Evolutionary conservation across 2,797 vertebrate genomes (phyloP), one percentile per base, ranked within the genome.

Genomic region (Myotis planiceps): DNA sequence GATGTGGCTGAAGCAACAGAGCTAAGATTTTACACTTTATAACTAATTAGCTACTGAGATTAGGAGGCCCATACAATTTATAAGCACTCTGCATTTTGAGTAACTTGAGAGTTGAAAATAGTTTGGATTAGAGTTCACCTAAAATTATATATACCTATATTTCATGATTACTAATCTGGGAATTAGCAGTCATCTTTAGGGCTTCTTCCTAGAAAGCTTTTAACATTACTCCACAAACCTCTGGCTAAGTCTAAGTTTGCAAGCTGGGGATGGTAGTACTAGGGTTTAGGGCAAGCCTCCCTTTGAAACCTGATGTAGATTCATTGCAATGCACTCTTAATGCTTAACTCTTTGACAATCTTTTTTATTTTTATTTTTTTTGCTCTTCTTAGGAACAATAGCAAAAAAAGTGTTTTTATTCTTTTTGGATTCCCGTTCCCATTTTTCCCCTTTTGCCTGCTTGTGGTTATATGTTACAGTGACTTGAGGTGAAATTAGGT

Each of bases 1-100:
- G 42, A 16, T 45, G 12, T 42, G 85, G 15, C 47, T 23, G 13
- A 83, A 69, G 32, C 34, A 53, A 49, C 25, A 83, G 42, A 93
- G 45, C 65, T 66, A 69, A 45, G 6, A 19, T 23, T 74, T 95
- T 84, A 91, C 23, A 27, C 80, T 90, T 79, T 75, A 34, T 80
- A 72, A 25, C 55, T 39, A 72, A 88, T 92, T 80, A 92, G 53
- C 32, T 60, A 68, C 51, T 76, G 32, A 96, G 95, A 82, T 96
- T 45, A 80, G 78, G 82, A 90, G 18, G 42, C 39, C 90, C 23
- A n/a, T 76, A 27, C 6, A 91, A 80, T 55, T 58, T 81, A 9
- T 76, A 72, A 92, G 21, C 42, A 9, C 72, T 66, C 78, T 79
- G 13, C 4, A 63, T 18, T 92, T 92, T 78, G 55, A 94, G 37